Evolutionary conservation across 2,797 vertebrate species (phyloP).

Genomic region (Chlorospingus flavigularis): DNA sequence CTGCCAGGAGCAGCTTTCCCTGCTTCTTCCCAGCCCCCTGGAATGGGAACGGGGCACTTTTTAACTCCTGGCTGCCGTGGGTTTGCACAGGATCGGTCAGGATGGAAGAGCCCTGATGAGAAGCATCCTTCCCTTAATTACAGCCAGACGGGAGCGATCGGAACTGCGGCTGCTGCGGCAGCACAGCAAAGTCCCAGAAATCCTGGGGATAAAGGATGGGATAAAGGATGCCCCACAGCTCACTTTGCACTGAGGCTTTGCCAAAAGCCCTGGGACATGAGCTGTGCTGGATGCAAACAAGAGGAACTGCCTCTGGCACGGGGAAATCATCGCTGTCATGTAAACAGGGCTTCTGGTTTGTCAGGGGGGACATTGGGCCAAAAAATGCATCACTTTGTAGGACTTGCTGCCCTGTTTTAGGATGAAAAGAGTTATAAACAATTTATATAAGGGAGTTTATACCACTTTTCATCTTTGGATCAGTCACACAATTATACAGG

Average conservation of each 20-base stretch:
- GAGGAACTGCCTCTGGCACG: background rate
- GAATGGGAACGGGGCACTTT: rapidly evolving
- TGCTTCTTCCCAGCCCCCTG: background rate
- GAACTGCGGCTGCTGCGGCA: rapidly evolving
- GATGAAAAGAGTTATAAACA: background rate
- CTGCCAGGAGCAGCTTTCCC: background rate
- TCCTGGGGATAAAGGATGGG: background rate
- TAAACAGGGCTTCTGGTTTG: rapidly evolving
- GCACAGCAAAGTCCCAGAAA: background rate
- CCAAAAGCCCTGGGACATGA: background rate
- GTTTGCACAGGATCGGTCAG: background rate
- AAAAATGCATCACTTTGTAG: background rate
- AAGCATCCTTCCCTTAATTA: background rate
- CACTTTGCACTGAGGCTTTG: background rate
- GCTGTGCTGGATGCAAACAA: background rate
- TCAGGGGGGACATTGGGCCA: background rate
- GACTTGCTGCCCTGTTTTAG: background rate
- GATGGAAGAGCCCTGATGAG: rapidly evolving
- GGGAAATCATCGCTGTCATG: rapidly evolving
- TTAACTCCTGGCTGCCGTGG: rapidly evolving
- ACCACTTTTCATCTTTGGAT: background rate
- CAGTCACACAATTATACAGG: rapidly evolving
- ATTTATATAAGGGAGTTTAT: background rate
- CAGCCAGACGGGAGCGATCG: rapidly evolving
- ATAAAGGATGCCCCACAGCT: background rate